Base-by-base conservation (phyloP, 2,888 invertebrate genomes). In the Allacma fusca region DNA sequence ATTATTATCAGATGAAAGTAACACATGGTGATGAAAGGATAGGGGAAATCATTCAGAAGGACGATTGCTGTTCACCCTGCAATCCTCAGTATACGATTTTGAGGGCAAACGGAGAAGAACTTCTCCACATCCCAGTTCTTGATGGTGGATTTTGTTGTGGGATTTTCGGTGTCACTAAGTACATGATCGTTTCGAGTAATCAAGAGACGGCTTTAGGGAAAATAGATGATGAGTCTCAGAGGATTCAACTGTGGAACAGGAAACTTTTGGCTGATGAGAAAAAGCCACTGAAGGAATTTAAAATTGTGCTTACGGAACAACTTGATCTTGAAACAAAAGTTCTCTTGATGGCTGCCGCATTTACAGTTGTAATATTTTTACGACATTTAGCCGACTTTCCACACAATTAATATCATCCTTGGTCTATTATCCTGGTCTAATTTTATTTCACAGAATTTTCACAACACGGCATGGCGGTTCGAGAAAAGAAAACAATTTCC, bases 101-200 rank as follows among this genome's bases (percentile, higher is more conserved):
- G 7, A 29, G 50, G 1, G 24, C 29, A 16, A 34, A 40, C 7
- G 59, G 40, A 12, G 69, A 76, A 7, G 28, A 50, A 16, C 50
- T 76, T 19, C 50, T 69, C 13, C 76, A 69, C 29, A 76, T 76
- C 34, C 57, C 70, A 4, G 69, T 76, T 1, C 62, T 76, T 19
- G 69, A 76, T 23, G 57, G 76, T 23, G 76, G 76, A 7, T 76
- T 24, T 34, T 76, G 43, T 34, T 76, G 76, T 69, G 76, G 76
- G 19, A 59, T 76, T 29, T 70, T 76, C n/a, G 76, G 76, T 24
- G 76, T 76, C 5, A 57, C 13, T 24, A 76, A 76, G 28, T 76
- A 50, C 40, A 28, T 76, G 26, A 28, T 76, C 13, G 50, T 76
- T 13, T 50, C 34, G 9, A 40, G 40, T 1, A 59, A 34, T 40